Conservation (phyloP, 1,140 invertebrate species). For the Drosophila rufa region DNA sequence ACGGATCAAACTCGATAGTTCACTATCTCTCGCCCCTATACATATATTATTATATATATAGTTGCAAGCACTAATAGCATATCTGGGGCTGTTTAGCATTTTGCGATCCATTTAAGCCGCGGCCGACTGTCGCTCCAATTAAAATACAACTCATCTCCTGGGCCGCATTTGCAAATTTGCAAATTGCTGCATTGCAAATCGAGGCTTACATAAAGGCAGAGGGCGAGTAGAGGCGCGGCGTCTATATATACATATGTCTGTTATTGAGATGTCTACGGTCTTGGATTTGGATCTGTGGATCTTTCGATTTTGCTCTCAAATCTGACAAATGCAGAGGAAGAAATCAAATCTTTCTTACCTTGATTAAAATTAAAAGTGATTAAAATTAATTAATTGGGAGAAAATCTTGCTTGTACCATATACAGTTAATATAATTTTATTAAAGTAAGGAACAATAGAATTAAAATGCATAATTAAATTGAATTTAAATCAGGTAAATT, state of each 20-base stretch:
- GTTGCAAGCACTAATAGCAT: slow-evolving; percentile 32
- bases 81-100: slow-evolving; percentile 41
- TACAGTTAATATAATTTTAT: no score
- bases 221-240: slow-evolving; percentile 34
- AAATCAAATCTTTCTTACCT: background rate
- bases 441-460: no score
- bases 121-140: slow-evolving; percentile 67
- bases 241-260: slow-evolving; percentile 25
- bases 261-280: slow-evolving; percentile 31
- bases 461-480: no score
- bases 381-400: no score
- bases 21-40: slow-evolving; percentile 18
- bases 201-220: slow-evolving; percentile 42
- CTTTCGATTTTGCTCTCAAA: background rate
- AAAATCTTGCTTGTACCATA: background rate
- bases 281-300: slow-evolving; percentile 1
- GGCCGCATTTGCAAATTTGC: slow-evolving; percentile 77
- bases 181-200: slow-evolving; percentile 68
- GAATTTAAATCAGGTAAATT: no score
- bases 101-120: slow-evolving; percentile 42
- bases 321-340: slow-evolving; percentile 1
- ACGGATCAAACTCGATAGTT: slow-evolving; percentile 30
- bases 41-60: slow-evolving; percentile 22
- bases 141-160: slow-evolving; percentile 80
- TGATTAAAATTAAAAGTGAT: no score